Conservation (phyloP, 2,888 invertebrate species). For the Drosophila cognata region DNA sequence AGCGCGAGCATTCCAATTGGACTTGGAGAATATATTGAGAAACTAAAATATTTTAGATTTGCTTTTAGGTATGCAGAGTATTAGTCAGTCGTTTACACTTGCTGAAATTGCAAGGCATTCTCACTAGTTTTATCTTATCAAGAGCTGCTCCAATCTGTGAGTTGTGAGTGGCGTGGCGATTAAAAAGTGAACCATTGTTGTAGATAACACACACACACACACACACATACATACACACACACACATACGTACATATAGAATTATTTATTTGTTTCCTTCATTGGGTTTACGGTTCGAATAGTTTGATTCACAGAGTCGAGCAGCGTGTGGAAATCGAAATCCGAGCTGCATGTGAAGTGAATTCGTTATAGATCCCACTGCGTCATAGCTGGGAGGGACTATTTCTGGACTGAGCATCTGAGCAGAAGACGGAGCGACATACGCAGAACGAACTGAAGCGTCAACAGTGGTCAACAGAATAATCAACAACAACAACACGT, state of each 20-base stretch:
- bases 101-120: neutral
- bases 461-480: neutral
- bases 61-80: neutral
- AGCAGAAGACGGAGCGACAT: neutral
- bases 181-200: neutral
- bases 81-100: neutral
- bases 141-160: neutral
- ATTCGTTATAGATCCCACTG: conserved; percentile 44
- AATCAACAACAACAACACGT: neutral
- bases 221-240: neutral
- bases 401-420: conserved; percentile 25
- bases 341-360: conserved; percentile 67
- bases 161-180: neutral
- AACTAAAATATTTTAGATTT: neutral
- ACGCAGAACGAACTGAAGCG: neutral
- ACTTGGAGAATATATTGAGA: neutral
- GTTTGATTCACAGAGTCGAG: conserved; percentile 34
- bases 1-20: neutral
- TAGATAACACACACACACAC: neutral
- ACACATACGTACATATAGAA: neutral
- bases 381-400: conserved; percentile 40
- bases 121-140: neutral
- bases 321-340: conserved; percentile 48
- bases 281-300: conserved; percentile 41
- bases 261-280: neutral